Evolutionary conservation across 2,797 vertebrate species (phyloP), one percentile per base, ranked within the genome.

Genomic region (Synaphobranchus kaupii): DNA sequence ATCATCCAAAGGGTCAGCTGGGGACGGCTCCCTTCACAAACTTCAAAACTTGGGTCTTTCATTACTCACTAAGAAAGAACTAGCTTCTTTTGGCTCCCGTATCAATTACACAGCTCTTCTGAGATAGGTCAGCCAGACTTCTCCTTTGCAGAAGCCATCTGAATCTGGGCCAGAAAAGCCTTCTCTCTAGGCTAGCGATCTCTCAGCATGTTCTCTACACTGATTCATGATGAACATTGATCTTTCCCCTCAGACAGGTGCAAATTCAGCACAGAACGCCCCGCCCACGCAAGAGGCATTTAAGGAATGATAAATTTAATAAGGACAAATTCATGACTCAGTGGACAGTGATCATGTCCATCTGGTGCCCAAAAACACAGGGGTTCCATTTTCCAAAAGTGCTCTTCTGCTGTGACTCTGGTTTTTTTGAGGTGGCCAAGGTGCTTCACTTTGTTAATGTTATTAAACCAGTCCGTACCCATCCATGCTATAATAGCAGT

Each of bases 51-150:
- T 13, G 28, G 2, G 10, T 15, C 15, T 12, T 78, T 44, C 34
- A 22, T 73, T 20, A 7, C 7, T 13, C 13, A 13, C 15, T 34
- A 44, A 2, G 17, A 22, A 78, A 78, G 17, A 71, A 71, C 1
- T 20, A 34, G 28, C 68, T 89, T 78, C 89, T 84, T 86, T 80
- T 76, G 88, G 52, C 81, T 52, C 48, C 84, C 63, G 85, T 87
- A 88, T 90, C 84, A 90, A 93, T 90, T 89, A 90, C 91, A 90
- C 90, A 94, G 87, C 84, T 86, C 73, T 28, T 86, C 84, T 83
- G 83, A 88, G 52, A 52, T 34, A 87, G 82, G 54, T 48, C 84
- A 86, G 83, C 83, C 87, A 88, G 80, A 68, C 80, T 85, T 76
- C 73, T 88, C 60, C 58, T 39, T 31, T 88, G 28, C 89, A 86